Conservation (phyloP, 2,113 vertebrate species). For the Tapirus terrestris region DNA sequence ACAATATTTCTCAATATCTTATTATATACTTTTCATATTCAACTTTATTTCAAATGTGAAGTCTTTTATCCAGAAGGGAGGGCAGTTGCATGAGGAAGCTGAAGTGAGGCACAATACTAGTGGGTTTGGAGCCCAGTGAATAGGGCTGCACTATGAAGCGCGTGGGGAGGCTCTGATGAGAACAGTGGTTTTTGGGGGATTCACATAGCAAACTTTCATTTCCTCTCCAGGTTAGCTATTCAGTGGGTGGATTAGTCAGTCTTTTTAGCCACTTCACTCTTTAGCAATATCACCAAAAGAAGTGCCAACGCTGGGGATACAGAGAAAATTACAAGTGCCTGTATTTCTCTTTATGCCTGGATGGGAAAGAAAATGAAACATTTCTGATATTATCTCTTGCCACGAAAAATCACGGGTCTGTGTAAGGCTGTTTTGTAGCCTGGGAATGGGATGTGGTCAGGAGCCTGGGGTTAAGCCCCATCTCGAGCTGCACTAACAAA, state of each 20-base stretch:
- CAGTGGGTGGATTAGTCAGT: not conserved
- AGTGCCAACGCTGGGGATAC: not conserved
- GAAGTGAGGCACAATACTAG: not conserved
- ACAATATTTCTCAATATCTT: constrained; percentile 10
- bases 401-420: not conserved
- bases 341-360: constrained; percentile 18
- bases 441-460: not conserved
- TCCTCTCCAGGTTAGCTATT: not conserved
- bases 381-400: not conserved
- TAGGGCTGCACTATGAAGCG: not conserved
- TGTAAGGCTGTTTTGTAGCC: not conserved
- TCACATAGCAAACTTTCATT: constrained; percentile 18
- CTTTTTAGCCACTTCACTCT: constrained; percentile 26
- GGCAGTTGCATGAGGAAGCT: not conserved
- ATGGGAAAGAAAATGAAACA: constrained; percentile 1
- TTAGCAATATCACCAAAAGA: constrained; percentile 28
- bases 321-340: not conserved
- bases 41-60: constrained; percentile 58
- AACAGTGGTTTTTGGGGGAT: not conserved
- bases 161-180: not conserved
- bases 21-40: constrained; percentile 23
- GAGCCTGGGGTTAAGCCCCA: not conserved
- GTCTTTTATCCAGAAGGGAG: constrained; percentile 11
- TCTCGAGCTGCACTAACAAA: not conserved
- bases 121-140: not conserved